Evolutionary conservation across 1,140 invertebrate genomes (phyloP), one percentile per base, ranked within the genome.

Genomic region (Rhagoletis pomonella): DNA sequence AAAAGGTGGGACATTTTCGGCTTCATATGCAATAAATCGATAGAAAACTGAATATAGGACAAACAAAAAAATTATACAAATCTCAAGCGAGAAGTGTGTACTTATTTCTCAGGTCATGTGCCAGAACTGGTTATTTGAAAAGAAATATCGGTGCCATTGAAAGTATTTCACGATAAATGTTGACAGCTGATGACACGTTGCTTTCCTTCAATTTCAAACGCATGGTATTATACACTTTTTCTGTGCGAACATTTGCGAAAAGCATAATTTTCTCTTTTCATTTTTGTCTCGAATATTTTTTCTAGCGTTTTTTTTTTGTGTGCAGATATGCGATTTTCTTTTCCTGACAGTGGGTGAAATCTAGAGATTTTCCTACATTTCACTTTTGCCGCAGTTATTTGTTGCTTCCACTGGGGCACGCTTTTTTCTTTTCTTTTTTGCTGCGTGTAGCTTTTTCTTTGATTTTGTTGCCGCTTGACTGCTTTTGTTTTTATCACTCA

Each of bases 221-320:
- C 44, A 84, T 44, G 12, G 47, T 50, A 65, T 64, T 42, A n/a
- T 10, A 55, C 39, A 44, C 59, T 44, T 62, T 86, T 86, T 62
- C 84, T 62, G 0, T 17, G 19, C 42, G 29, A 86, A 44, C n/a
- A 67, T 50, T 86, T 67, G 59, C 10, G n/a, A 14, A 42, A 67
- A 47, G 64, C 60, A 67, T 64, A 86, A 86, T 67, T 64, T 64
- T 65, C 60, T 86, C 84, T 86, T 86, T 86, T 86, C 60, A 86
- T 29, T 64, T 62, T 59, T 86, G 42, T 14, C 62, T 85, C 19
- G 73, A 42, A 55, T 47, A 9, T 81, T 55, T 81, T 50, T 81
- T 81, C 7, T 73, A 42, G 39, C 29, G 29, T 29, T 29, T 29
- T 29, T 29, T 29, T 29, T 81, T 81, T 81, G 50, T 81, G 73